Evolutionary conservation across 1,140 invertebrate species (phyloP), one percentile per base, ranked within the genome.

Genomic region (Orius insidiosus): DNA sequence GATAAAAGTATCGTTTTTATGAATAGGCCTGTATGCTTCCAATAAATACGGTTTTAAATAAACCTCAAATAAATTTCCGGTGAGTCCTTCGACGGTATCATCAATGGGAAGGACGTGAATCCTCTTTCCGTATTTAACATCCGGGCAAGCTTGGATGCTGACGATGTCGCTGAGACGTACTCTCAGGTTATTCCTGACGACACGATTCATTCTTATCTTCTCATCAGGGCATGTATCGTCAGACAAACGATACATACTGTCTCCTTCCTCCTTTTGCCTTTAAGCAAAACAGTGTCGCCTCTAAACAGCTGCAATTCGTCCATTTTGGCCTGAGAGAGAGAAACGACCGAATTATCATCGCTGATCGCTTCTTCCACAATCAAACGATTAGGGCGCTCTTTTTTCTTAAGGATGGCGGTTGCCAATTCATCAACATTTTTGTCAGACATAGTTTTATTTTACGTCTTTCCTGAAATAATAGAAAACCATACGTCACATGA

Each of bases 11-110:
- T 99, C 95, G 46, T 93, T 93, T 62, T 93, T 95, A 58, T 95
- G 87, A 55, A 99, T 85, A 10, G 96, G 96, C 52, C 96, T 75
- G 68, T 98, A 99, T 0, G 95, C 92, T 67, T 99, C 95, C 60
- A 97, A 65, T 66, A 99, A 99, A 63, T 98, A 99, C 5, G 94
- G 95, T 66, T 98, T 98, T 54, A 99, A 69, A 63, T 92, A 98
- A 10, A 97, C 93, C 65, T 98, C 93, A 64, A 98, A 98, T 6
- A 98, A 66, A 64, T 92, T 94, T 52, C 83, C 95, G 51, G 92
- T 92, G 13, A 99, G 69, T 42, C 95, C 95, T 67, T 97, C 93
- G 15, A 98, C 84, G 15, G 94, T 96, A 59, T 99, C 95, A 64
- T 82, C 79, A 62, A 98, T 96, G 1, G 95, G 95, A 55, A 99